phyloP scores from a whole-genome alignment of 2,113 vertebrate species.

The Reinhardtius hippoglossoides region DNA sequence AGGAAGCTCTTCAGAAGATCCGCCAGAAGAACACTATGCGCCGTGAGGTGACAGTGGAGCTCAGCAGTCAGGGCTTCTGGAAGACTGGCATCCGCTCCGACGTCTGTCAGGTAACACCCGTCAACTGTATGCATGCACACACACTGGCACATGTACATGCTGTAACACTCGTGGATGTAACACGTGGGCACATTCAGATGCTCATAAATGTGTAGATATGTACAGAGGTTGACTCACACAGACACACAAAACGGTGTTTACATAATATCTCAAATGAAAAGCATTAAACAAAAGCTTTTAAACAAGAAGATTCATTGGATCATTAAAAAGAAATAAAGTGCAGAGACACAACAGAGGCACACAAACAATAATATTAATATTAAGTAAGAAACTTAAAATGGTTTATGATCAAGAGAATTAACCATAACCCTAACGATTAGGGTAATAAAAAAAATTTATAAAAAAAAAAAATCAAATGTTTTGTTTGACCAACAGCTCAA shows the following conservation, averaged over 20 bases:
- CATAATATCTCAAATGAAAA: no score
- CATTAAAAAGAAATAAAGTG: not conserved
- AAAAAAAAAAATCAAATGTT: not conserved
- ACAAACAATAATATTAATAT: not conserved
- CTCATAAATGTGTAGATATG: not conserved
- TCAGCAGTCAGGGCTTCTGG: conserved; percentile 99
- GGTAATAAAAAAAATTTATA: no score
- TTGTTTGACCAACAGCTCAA: not conserved
- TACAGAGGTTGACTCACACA: not conserved
- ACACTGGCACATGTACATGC: not conserved
- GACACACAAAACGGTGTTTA: not conserved
- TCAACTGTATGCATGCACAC: not conserved
- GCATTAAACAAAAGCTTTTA: not conserved
- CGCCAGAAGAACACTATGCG: conserved; percentile 99
- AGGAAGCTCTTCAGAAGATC: conserved; percentile 99
- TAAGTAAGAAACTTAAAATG: not conserved
- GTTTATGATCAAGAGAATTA: not conserved
- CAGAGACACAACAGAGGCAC: not conserved
- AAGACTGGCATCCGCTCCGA: conserved; percentile 98
- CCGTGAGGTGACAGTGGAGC: conserved; percentile 96
- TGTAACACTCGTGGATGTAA: not conserved
- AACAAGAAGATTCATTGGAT: not conserved
- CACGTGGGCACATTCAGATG: no score
- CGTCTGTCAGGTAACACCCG: conserved; percentile 91
- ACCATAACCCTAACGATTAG: not conserved